Percentiles rank a stretch among this genome's conserved stretches.
Conservation (phyloP, 2,797 vertebrate species). For the Chelon labrosus region DNA sequence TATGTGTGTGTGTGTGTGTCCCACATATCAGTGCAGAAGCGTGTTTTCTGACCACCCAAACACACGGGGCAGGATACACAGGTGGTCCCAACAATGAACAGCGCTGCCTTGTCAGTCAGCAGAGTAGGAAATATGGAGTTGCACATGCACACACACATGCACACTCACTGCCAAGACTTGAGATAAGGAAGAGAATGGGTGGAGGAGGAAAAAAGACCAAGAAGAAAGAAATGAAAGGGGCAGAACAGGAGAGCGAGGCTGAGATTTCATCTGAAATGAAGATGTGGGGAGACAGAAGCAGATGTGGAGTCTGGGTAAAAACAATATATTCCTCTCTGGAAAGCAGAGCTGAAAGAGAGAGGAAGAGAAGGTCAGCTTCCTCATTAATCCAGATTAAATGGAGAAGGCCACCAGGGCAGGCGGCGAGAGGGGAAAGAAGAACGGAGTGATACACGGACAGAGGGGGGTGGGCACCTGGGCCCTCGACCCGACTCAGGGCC, state of each 20-base stretch:
- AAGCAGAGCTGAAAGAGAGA: slow-evolving; percentile 6
- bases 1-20: slow-evolving; percentile 47
- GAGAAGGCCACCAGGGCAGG: slow-evolving; percentile 65
- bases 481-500: slow-evolving; percentile 51
- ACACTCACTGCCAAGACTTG: not conserved
- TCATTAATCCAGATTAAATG: slow-evolving; percentile 77
- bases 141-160: slow-evolving; percentile 15
- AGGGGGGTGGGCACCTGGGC: slow-evolving; percentile 62
- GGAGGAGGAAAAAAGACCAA: not conserved
- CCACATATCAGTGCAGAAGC: slow-evolving; percentile 24
- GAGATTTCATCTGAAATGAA: slow-evolving; percentile 24
- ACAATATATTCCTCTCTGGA: slow-evolving; percentile 4
- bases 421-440: slow-evolving; percentile 31
- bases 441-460: slow-evolving; percentile 17
- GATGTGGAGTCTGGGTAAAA: slow-evolving; percentile 34
- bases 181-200: slow-evolving; percentile 29
- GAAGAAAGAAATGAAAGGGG: not conserved
- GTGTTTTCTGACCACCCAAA: slow-evolving; percentile 82
- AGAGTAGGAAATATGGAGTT: slow-evolving; percentile 22
- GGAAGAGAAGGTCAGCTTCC: slow-evolving; percentile 63
- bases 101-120: slow-evolving; percentile 73
- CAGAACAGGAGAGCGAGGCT: not conserved
- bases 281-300: slow-evolving; percentile 16
- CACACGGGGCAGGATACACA: slow-evolving; percentile 59
- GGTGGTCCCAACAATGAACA: slow-evolving; percentile 74